A percentile compares a stretch with the other conserved stretches of the same genome.
Evolutionary conservation across 2,113 vertebrate genomes (phyloP).

Genomic region (Aptenodytes forsteri): DNA sequence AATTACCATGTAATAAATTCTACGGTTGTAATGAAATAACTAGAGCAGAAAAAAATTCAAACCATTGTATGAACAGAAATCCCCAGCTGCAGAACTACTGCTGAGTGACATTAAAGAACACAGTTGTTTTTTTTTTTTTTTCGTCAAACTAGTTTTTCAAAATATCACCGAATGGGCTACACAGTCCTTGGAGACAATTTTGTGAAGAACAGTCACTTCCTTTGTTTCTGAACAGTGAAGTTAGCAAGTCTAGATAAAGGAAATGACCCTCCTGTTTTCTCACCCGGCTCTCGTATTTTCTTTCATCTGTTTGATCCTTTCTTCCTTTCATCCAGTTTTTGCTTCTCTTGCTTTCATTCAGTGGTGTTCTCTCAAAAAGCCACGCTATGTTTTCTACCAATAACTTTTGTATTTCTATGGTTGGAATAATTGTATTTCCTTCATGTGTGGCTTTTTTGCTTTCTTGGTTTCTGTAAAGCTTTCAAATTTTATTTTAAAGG

Average conservation of each 20-base stretch:
- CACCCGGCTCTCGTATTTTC: conserved; percentile 21
- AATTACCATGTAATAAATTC: conserved; percentile 67
- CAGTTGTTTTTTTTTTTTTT: neutral
- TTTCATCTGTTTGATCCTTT: conserved; percentile 52
- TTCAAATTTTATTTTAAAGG: conserved; percentile 18
- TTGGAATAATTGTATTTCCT: conserved; percentile 22
- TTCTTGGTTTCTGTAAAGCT: neutral
- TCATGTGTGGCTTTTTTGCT: neutral
- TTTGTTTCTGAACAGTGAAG: conserved; percentile 54
- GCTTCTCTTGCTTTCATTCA: conserved; percentile 31
- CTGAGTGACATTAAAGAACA: conserved; percentile 56
- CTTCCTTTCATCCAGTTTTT: conserved; percentile 46
- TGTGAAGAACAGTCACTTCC: neutral
- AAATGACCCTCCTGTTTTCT: conserved; percentile 58
- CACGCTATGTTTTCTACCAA: conserved; percentile 11
- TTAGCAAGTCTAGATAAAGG: conserved; percentile 16
- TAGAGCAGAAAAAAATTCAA: conserved; percentile 64
- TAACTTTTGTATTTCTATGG: neutral
- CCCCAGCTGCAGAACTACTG: conserved; percentile 23
- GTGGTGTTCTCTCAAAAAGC: neutral
- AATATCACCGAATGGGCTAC: conserved; percentile 41
- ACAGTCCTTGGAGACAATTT: conserved; percentile 38
- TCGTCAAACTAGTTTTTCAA: conserved; percentile 10
- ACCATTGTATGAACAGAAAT: conserved; percentile 52
- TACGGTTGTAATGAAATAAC: conserved; percentile 56